Evolutionary conservation across 2,113 vertebrate species (phyloP), one percentile per base, ranked within the genome.

Genomic region (Symphodus melops): DNA sequence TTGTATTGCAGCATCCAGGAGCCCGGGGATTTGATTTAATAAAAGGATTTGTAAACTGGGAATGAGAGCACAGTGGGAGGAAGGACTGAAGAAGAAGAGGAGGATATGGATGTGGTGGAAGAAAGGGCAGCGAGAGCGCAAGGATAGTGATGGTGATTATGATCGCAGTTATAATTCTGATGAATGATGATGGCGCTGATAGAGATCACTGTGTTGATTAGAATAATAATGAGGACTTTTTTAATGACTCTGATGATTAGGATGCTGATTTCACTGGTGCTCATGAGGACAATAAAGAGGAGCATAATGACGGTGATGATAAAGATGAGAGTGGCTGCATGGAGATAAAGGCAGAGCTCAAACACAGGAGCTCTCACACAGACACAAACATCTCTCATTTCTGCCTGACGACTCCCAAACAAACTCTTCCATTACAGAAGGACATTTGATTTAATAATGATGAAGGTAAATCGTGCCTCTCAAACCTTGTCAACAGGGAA

Each of bases 11-110:
- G 86, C 76, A 83, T 86, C 52, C 52, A 52, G 76, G 62, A 71
- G 70, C 68, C 36, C 41, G 13, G 75, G 87, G 86, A 90, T 85
- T 90, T 86, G 75, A 90, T 90, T 87, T 87, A 88, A 88, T 90
- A 89, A 91, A 89, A 66, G 81, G 88, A 88, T 87, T 82, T 89
- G 75, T 60, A 77, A 74, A 65, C 53, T 53, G 60, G 66, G 67
- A 74, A 70, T n/a, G 37, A 64, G 65, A 70, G 52, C n/a, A 20
- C 5, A 61, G 44, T 25, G 68, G 56, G 53, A 67, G 72, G 67
- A 67, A 68, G 69, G 21, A 57, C 6, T 57, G 12, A 46, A 11
- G 20, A 10, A 37, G 48, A 33, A 33, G 28, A 76, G n/a, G 1
- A 70, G 25, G n/a, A 49, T 14, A 49, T 33, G 21, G 52, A 51